These are phyloP conservation scores for Coptodon rendalli DNA, from an alignment of 2,113 vertebrate genomes.

Conservation along the genomic window DNA sequence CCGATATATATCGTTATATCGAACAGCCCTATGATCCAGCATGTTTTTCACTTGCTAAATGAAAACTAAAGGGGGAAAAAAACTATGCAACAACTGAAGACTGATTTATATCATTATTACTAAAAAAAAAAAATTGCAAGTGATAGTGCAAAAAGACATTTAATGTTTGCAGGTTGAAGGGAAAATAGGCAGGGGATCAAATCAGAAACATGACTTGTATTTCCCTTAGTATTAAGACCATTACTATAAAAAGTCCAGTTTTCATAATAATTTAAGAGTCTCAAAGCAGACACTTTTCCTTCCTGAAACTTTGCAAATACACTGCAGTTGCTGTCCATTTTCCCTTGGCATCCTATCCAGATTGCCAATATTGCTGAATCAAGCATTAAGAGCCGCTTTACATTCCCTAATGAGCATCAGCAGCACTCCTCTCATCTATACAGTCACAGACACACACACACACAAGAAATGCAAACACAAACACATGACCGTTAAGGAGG, in stretches of 20 bases:
- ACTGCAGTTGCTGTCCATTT: neutral
- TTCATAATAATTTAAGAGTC: neutral
- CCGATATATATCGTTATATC: too few relatives aligned
- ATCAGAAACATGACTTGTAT: neutral
- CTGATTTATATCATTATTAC: neutral
- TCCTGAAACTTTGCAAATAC: neutral
- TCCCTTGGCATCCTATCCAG: neutral
- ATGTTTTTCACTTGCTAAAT: neutral
- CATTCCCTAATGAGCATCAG: constrained; percentile 43
- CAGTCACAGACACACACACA: neutral
- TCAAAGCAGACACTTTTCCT: neutral
- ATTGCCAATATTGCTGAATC: constrained; percentile 42
- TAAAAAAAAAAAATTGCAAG: neutral
- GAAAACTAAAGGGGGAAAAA: neutral
- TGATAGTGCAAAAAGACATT: neutral
- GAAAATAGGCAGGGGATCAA: neutral
- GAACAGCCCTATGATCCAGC: neutral
- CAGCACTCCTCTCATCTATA: neutral
- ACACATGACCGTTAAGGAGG: constrained; percentile 23
- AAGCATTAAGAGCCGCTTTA: constrained; percentile 15
- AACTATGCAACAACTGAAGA: neutral
- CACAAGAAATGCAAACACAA: constrained; percentile 24
- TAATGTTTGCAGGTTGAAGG: neutral
- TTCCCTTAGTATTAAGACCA: neutral
- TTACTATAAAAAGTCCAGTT: neutral